Evolutionary conservation across 2,888 invertebrate species (phyloP).

Genomic region (Coecobrya sp.): DNA sequence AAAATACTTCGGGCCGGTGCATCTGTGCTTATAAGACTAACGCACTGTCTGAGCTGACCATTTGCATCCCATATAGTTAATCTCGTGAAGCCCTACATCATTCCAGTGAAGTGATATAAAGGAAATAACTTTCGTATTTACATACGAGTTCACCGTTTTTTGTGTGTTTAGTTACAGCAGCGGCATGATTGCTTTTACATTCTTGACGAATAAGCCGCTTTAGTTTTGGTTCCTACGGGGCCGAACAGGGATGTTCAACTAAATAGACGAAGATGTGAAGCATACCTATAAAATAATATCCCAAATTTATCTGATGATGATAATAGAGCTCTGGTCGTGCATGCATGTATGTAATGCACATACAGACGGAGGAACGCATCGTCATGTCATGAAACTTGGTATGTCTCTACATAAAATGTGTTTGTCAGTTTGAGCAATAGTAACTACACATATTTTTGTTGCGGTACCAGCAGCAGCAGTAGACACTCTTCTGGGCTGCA

Average conservation of each 20-base stretch:
- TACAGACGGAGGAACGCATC: constrained; percentile 3
- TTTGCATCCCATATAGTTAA: constrained; percentile 23
- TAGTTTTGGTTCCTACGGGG: neutral
- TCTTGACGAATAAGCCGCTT: constrained; percentile 47
- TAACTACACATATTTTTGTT: constrained; percentile 35
- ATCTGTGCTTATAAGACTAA: neutral
- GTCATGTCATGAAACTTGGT: constrained; percentile 26
- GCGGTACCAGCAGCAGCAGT: constrained; percentile 48
- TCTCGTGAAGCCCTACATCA: constrained; percentile 22
- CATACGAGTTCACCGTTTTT: constrained; percentile 46
- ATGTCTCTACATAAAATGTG: neutral
- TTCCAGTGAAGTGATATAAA: constrained; percentile 26
- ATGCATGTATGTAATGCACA: neutral
- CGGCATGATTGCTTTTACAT: constrained; percentile 23
- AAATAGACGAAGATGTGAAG: neutral
- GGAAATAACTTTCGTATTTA: constrained; percentile 46
- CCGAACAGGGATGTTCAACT: neutral
- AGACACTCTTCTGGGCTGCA: neutral
- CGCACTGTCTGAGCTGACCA: constrained; percentile 2
- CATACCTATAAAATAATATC: constrained; percentile 49
- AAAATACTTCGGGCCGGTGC: constrained; percentile 17
- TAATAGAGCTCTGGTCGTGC: constrained; percentile 17
- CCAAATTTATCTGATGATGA: constrained; percentile 45
- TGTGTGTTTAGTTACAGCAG: constrained; percentile 46
- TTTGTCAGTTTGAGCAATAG: constrained; percentile 17